Percentiles rank a stretch among this genome's conserved stretches.
These are phyloP conservation scores for Anoura caudifer DNA, from an alignment of 2,113 vertebrate genomes.

Conservation along the genomic window DNA sequence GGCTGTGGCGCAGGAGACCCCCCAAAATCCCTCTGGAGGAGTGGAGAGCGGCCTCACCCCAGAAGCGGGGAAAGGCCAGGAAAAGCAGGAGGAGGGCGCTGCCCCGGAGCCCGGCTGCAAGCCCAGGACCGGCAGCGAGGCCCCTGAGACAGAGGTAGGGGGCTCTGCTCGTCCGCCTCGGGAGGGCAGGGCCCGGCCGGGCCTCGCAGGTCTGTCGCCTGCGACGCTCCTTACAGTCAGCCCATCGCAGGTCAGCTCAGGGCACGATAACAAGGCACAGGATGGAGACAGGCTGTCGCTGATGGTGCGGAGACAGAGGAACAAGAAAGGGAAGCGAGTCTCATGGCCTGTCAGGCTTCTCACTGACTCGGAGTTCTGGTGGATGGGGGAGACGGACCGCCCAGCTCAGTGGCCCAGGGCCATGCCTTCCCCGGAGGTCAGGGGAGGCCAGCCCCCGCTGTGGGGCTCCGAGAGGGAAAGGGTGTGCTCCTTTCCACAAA, in stretches of 20 bases:
- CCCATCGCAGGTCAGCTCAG: not conserved
- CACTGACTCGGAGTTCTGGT: fast-evolving
- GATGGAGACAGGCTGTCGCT: not conserved
- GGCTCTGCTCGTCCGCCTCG: fast-evolving
- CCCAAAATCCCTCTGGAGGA: not conserved
- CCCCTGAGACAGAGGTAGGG: slow-evolving; percentile 65
- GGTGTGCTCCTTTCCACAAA: too few relatives aligned
- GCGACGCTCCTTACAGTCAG: too few relatives aligned
- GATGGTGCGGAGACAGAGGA: not conserved
- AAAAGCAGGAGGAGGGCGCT: slow-evolving; percentile 13
- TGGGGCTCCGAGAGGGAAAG: too few relatives aligned
- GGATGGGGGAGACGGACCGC: not conserved
- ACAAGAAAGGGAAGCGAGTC: not conserved
- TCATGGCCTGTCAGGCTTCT: fast-evolving
- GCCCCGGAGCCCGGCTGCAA: not conserved
- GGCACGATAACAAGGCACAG: not conserved
- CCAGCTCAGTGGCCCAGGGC: not conserved
- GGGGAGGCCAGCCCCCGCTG: not conserved
- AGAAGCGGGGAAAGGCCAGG: slow-evolving; percentile 7
- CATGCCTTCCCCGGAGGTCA: too few relatives aligned
- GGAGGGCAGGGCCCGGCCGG: not conserved
- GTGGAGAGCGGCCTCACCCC: not conserved
- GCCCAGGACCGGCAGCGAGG: not conserved
- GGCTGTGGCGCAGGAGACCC: not conserved
- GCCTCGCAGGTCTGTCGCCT: not conserved